phyloP scores from a whole-genome alignment of 1,140 invertebrate species.

The Latrodectus geometricus region DNA sequence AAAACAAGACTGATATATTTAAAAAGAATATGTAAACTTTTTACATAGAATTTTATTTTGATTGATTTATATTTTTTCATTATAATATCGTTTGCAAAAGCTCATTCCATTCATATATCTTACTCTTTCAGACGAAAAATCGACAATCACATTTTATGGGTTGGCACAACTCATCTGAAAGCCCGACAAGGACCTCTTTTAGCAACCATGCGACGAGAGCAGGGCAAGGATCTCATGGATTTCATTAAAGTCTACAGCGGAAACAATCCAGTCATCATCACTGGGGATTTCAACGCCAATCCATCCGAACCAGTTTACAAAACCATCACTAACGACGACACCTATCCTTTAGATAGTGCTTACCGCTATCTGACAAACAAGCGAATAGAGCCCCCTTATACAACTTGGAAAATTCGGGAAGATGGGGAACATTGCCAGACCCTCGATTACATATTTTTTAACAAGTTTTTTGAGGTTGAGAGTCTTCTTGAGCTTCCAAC shows the following conservation, averaged over 20 bases:
- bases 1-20: too few relatives aligned
- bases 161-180: conserved; percentile 83
- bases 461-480: conserved; percentile 73
- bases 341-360: conserved; percentile 67
- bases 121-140: conserved; percentile 71
- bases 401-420: conserved; percentile 83
- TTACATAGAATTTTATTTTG: too few relatives aligned
- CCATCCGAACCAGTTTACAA: conserved; percentile 79
- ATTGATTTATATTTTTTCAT: background rate
- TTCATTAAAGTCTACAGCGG: conserved; percentile 72
- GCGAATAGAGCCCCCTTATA: conserved; percentile 76
- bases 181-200: conserved; percentile 78
- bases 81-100: background rate
- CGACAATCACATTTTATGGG: conserved; percentile 75
- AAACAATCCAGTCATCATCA: conserved; percentile 75
- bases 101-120: background rate
- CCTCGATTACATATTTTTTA: conserved; percentile 84
- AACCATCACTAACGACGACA: conserved; percentile 70
- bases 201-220: conserved; percentile 79
- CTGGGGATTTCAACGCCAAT: conserved; percentile 85
- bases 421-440: conserved; percentile 81
- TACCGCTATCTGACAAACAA: conserved; percentile 65
- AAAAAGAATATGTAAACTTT: too few relatives aligned
- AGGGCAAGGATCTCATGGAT: conserved; percentile 79
- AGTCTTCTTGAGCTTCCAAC: conserved; percentile 77